Evolutionary conservation across 2,113 vertebrate species (phyloP), one percentile per base, ranked within the genome.

Genomic region (Thalassoma bifasciatum): DNA sequence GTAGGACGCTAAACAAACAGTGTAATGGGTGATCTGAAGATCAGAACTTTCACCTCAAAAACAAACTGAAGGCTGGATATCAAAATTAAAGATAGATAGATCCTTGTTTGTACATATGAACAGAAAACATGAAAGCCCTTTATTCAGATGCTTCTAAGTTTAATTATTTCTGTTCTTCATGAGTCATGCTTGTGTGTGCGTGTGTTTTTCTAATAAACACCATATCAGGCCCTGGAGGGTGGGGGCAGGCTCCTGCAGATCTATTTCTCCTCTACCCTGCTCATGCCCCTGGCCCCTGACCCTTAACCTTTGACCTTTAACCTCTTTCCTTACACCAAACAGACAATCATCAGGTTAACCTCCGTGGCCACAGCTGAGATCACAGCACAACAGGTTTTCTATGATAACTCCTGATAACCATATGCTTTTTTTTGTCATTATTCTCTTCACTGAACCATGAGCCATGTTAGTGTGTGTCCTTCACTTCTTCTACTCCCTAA

Each of bases 201-300:
- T 30, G 24, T 19, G 49, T 11, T 22, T 63, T 0, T 77, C 24
- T 24, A 67, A 56, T 73, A 78, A 79, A 87, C 75, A 53, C 70
- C 61, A 64, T 62, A 49, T 66, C 47, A 52, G 26, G 62, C 53
- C 87, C 73, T 63, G 42, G 34, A 77, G 86, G 38, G 11, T 11
- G 68, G 52, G 74, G 70, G 37, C 78, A 79, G 26, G 81, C 82
- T 70, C 46, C 64, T 81, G 38, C 83, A 75, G 46, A 79, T 76
- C 53, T 63, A 44, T 78, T 26, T 69, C 67, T 81, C 79, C 78
- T 76, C 52, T 75, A 63, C 77, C n/a, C 24, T 47, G 47, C 80
- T 88, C 82, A 84, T 86, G 71, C 72, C 66, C 63, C 62, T 82
- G 89, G 23, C 81, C 75, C 53, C 65, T 82, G 23, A 82, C 76